Evolutionary conservation across 30 jellyfish, hydroid and myxozoan species (phyloP), one percentile per base, ranked within the genome.

Genomic region (Sanderia malayensis): DNA sequence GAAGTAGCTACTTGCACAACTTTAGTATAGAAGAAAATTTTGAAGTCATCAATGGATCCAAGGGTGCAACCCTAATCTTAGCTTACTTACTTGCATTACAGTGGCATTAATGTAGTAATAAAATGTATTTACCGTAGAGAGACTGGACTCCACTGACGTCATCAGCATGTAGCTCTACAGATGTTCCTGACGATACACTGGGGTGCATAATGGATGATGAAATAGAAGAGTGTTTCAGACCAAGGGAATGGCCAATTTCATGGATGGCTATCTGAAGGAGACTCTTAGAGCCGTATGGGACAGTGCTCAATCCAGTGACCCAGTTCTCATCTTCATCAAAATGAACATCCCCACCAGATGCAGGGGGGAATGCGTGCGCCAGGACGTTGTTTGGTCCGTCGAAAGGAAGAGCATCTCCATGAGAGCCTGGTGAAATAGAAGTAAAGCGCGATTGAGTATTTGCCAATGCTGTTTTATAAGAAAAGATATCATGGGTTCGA

Each of bases 301-400:
- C 73, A 0, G 82, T 29, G 21, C 49, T 3, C 23, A 63, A 20
- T 1, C 94, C 86, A 2, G 86, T 46, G 8, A 34, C 84, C 97
- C 97, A 90, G 15, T 74, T 46, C 47, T 90, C 97, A 44, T 80
- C 95, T 67, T 90, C 97, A 53, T 90, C 97, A 53, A 90, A 90
- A 58, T 84, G 95, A 2, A 90, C 52, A 33, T 86, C 93, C 0
- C 97, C 97, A 19, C 87, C 87, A 27, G 73, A 44, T 22, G 65
- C 32, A 20, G 97, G 97, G 52, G 57, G 81, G 60, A 81, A 90
- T 13, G 97, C 97, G 70, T 90, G 97, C 7, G 94, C 97, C 61
- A 90, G 80, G 4, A 84, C 89, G 45, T 81, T 71, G 13, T 83
- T 86, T 2, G 86, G 87, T 4, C 97, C 97, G 57, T 90, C 97